A percentile compares a stretch with the other conserved stretches of the same genome.
phyloP scores from a whole-genome alignment of 2,113 vertebrate species.

The Otolemur garnettii region DNA sequence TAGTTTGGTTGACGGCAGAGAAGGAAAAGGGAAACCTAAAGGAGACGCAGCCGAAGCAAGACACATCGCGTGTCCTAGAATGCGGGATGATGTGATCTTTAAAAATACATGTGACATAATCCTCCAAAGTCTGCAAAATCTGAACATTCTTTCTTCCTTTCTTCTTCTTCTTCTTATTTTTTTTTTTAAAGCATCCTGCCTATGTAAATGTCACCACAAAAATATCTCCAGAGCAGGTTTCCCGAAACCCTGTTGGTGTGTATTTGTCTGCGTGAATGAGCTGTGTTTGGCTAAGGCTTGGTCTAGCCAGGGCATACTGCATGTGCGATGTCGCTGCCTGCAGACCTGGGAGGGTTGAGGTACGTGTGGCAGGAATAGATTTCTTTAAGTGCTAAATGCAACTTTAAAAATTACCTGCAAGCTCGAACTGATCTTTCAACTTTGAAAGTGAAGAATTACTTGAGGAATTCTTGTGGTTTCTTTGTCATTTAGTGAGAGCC shows the following conservation, averaged over 20 bases:
- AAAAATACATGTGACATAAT: conserved; percentile 65
- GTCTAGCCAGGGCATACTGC: conserved; percentile 73
- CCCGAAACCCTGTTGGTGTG: conserved; percentile 54
- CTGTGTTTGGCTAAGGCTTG: conserved; percentile 69
- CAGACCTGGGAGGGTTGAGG: conserved; percentile 49
- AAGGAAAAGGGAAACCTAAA: conserved; percentile 59
- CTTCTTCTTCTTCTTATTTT: not conserved
- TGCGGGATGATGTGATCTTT: conserved; percentile 66
- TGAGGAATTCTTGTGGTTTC: conserved; percentile 89
- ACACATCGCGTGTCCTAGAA: conserved; percentile 50
- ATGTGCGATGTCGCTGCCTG: conserved; percentile 77
- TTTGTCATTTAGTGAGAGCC: conserved; percentile 88
- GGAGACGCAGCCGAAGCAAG: conserved; percentile 71
- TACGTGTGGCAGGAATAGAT: conserved; percentile 40
- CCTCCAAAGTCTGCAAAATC: conserved; percentile 60
- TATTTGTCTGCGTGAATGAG: conserved; percentile 69
- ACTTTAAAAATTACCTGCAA: conserved; percentile 87
- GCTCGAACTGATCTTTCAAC: conserved; percentile 78
- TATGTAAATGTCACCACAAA: conserved; percentile 74
- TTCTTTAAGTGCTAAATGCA: conserved; percentile 76
- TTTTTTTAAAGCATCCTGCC: conserved; percentile 52
- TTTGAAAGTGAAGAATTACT: conserved; percentile 84
- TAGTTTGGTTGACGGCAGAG: conserved; percentile 77
- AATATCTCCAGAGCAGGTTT: conserved; percentile 78
- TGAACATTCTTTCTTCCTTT: conserved; percentile 50